Evolutionary conservation across 1,140 invertebrate genomes (phyloP), one percentile per base, ranked within the genome.

Genomic region (Leptinotarsa lineolata): DNA sequence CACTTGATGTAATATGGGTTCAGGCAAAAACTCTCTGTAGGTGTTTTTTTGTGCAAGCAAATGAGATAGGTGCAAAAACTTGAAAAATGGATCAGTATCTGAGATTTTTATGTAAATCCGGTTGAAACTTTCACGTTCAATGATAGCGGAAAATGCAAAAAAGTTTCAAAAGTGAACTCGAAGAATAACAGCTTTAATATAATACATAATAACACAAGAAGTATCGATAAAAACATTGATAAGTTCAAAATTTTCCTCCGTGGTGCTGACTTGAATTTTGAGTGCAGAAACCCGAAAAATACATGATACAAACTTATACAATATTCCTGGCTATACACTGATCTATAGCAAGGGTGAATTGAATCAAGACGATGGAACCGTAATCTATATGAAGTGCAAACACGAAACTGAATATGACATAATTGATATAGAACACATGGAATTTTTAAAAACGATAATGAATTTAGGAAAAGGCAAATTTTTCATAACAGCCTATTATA

Each of bases 231-330:
- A 60, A 60, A 60, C n/a, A 60, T 60, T 60, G 59, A 60, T 60
- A n/a, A 60, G n/a, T 60, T 60, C 16, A 60, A 60, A 60, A 60
- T 60, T 60, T 60, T 60, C n/a, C 59, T 60, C 59, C 21, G n/a
- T 21, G 59, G n/a, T n/a, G 59, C 21, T 60, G 16, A 60, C 59
- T 6, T 60, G 16, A 21, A 60, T 18, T 60, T 60, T 60, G 6
- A 60, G 5, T 60, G 59, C 59, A 21, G 59, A 60, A 60, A 60
- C 59, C 21, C 5, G 59, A n/a, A 60, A 60, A 21, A 60, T 60
- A 60, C n/a, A 60, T 60, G 20, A 60, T 60, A 8, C 59, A 60
- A 6, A 60, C 21, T 18, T n/a, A 18, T 60, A 60, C 59, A 60
- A 60, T n/a, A 60, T 60, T 18, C 59, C 59, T 6, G 59, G n/a